Conservation (phyloP, 2,888 invertebrate genomes). For the Eugnorisma glareosa region DNA sequence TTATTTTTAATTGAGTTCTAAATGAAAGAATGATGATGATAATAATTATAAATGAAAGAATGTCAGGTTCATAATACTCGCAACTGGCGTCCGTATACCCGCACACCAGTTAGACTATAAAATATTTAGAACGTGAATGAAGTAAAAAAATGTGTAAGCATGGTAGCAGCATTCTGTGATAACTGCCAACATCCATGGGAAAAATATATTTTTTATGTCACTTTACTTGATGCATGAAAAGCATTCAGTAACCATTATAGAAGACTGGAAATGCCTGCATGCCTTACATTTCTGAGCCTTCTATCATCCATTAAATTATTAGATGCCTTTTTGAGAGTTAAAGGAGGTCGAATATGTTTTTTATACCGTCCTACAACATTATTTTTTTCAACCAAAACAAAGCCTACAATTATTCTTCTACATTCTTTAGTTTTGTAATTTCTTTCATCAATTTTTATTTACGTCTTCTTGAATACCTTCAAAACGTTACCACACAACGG, state of each 20-base stretch:
- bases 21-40: too few relatives aligned
- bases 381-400: neutral
- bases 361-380: neutral
- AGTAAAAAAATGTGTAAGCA: neutral
- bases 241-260: neutral
- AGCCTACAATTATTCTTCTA: neutral
- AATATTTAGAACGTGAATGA: too few relatives aligned
- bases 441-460: neutral
- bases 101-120: too few relatives aligned
- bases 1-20: neutral
- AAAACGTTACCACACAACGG: neutral
- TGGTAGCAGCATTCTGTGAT: neutral
- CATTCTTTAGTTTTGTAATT: neutral
- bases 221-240: too few relatives aligned
- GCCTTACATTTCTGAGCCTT: neutral
- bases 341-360: neutral
- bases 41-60: too few relatives aligned
- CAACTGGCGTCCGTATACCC: too few relatives aligned
- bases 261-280: too few relatives aligned
- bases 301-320: neutral
- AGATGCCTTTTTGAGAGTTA: neutral
- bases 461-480: neutral
- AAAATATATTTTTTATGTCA: too few relatives aligned
- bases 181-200: neutral
- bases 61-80: neutral